Conservation (phyloP, 2,888 invertebrate genomes). For the Eupeodes luniger region DNA sequence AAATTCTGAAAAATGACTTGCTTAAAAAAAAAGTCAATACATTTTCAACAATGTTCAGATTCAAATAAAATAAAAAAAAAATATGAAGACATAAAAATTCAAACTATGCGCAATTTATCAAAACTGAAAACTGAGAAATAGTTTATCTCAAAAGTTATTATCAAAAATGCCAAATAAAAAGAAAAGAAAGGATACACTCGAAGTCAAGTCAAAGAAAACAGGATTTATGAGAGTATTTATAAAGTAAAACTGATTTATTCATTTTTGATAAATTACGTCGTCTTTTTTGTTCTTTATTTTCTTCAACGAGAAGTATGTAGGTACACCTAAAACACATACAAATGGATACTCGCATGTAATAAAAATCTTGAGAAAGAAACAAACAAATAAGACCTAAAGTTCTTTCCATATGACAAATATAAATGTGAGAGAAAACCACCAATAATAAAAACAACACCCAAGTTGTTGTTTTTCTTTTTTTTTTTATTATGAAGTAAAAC, state of each 20-base stretch:
- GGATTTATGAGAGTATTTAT: not conserved
- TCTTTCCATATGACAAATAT: not conserved
- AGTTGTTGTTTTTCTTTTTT: constrained; percentile 7
- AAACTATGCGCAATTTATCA: constrained; percentile 30
- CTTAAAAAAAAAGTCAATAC: not conserved
- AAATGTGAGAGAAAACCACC: not conserved
- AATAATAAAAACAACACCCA: not conserved
- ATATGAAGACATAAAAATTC: constrained; percentile 7
- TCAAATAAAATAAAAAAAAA: not conserved
- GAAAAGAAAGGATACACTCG: not conserved
- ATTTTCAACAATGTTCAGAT: not conserved
- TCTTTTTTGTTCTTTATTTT: not conserved
- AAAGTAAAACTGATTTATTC: constrained; percentile 22
- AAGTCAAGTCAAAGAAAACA: not conserved
- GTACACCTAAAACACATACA: not conserved
- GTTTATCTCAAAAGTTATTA: constrained; percentile 18
- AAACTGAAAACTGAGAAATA: constrained; percentile 12
- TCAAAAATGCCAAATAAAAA: not conserved
- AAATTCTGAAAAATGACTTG: constrained; percentile 11
- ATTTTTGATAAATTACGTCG: constrained; percentile 16
- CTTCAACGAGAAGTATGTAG: not conserved
- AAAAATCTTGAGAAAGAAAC: not conserved
- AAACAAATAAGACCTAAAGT: not conserved
- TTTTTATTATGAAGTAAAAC: constrained; percentile 45
- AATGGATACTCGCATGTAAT: not conserved